Conservation (phyloP, 2,797 vertebrate genomes). For the Dendrocincla tyrannina region DNA sequence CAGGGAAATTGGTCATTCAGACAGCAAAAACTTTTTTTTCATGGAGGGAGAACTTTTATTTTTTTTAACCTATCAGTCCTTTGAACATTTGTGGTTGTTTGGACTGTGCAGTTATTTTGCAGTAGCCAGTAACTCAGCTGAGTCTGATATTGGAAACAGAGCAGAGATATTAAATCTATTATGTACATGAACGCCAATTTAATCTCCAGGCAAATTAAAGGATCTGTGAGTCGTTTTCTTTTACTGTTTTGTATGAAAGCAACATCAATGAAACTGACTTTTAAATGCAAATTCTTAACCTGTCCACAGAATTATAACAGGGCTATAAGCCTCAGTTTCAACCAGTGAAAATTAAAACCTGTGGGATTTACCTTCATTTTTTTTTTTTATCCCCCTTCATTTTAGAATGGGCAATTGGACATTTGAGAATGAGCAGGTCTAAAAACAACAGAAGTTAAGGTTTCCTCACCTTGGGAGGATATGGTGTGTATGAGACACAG, state of each 20-base stretch:
- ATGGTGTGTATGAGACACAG: background rate
- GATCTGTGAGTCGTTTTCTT: background rate
- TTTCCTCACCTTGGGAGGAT: background rate
- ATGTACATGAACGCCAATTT: background rate
- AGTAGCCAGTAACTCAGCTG: background rate
- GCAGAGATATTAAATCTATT: background rate
- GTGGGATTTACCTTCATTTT: background rate
- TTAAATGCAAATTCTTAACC: background rate
- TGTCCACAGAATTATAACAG: background rate
- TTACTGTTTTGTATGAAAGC: background rate
- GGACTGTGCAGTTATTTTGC: background rate
- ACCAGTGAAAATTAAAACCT: background rate
- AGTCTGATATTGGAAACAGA: background rate
- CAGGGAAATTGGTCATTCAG: background rate
- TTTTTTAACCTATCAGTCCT: background rate
- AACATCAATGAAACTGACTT: background rate
- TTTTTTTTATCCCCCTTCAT: background rate
- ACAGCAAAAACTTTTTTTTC: background rate
- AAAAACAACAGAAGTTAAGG: background rate
- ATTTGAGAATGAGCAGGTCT: background rate
- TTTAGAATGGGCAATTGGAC: background rate
- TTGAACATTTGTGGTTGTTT: background rate
- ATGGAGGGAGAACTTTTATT: background rate
- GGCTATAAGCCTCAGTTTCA: background rate
- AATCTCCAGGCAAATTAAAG: background rate